Evolutionary conservation across 2,797 vertebrate genomes (phyloP), one percentile per base, ranked within the genome.

Genomic region (Bradypodion pumilum): DNA sequence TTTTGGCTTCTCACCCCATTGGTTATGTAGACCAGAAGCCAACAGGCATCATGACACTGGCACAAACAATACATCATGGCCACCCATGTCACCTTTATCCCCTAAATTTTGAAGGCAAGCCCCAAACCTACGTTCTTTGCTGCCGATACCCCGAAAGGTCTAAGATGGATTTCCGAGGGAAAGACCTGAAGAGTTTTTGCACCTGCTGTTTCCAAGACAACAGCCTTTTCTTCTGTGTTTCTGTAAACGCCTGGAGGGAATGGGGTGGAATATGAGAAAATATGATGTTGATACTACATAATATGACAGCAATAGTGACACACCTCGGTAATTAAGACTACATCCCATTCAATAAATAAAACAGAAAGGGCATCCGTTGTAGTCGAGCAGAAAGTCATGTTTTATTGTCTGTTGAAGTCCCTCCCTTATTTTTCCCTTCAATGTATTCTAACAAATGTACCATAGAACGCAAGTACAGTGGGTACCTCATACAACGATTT

Each of bases 161-260:
- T 93, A 99, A 95, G 85, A 99, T 97, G 94, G 97, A 97, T 97
- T 99, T 99, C 96, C 98, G 97, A 89, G 98, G 98, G 95, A 99
- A 98, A 94, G 98, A 98, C 94, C 98, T 96, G 94, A 99, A 99
- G 92, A 99, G 98, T 95, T 98, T 98, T 96, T 99, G 98, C 95
- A 99, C 98, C 96, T 99, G 98, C 95, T 99, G 98, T 97, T 99
- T 99, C 98, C 98, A 99, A 96, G 98, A 99, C 97, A 99, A 97
- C 96, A 99, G 93, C 91, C 98, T 97, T 96, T 99, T 99, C 96
- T 99, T 99, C 97, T 99, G 98, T 3, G 97, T 97, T 95, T 99
- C 98, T 80, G 97, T 98, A 95, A 99, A 99, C 81, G 98, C 97
- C 98, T 99, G 23, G 37, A 21, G 46, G 2, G 52, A 19, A 19